Evolutionary conservation across 2,797 vertebrate genomes (phyloP), one percentile per base, ranked within the genome.

Genomic region (Anisognathus igniventris): DNA sequence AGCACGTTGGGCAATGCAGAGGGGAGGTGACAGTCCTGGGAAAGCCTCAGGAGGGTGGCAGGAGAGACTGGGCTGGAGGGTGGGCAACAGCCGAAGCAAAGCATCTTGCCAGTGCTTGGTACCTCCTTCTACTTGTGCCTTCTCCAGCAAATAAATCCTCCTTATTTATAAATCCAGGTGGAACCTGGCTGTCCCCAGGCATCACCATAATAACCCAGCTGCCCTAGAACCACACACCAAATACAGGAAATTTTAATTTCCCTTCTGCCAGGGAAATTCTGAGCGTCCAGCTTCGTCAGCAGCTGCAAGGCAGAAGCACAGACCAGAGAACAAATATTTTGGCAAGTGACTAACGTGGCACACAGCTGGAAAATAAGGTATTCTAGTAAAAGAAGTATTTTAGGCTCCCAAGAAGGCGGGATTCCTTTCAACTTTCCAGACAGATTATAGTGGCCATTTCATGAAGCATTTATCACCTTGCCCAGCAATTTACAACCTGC

Each of bases 381-480:
- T 71, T 95, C 81, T 18, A 79, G 65, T 70, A 75, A 88, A 80
- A 83, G 39, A n/a, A 68, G n/a, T 89, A 79, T 76, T 95, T 89
- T 80, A 71, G 77, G 80, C 45, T 95, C 35, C 12, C 0, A 2
- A 71, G 86, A 89, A 88, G 67, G 80, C 0, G 0, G 39, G 25
- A 68, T 83, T 92, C 81, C 81, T 83, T 90, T 85, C 87, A 62
- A 8, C 28, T 91, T 92, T 85, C 92, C 91, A 90, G 61, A 28
- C 61, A 62, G 81, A 80, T 85, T 82, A 86, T 75, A 67, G 40
- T 80, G 75, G 75, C 61, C 65, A 44, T 12, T 48, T 61, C 72
- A 61, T 0, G 0, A 68, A 54, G 68, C 78, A 62, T 83, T 91
- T 95, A 89, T 80, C 88, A 35, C 89, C 87, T 83, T 67, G 37